Percentiles rank a stretch among this genome's conserved stretches.
Evolutionary conservation across 1,140 invertebrate genomes (phyloP).

Genomic region (Kradibia gibbosae): DNA sequence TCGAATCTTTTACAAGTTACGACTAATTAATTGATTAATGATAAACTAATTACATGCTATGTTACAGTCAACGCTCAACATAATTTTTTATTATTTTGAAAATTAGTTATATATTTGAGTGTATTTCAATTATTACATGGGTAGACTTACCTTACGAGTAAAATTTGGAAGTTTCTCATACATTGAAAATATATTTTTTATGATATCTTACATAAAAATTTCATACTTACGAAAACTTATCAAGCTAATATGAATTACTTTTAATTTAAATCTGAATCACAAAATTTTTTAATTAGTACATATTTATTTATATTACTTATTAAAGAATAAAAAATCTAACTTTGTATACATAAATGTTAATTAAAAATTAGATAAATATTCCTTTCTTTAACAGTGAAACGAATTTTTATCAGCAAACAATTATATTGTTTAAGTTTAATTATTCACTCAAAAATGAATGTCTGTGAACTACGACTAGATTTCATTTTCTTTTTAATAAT

Average conservation of each 20-base stretch:
- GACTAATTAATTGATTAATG: slow-evolving; percentile 36
- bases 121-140: neutral
- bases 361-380: too few species aligned
- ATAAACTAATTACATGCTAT: too few species aligned
- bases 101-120: neutral
- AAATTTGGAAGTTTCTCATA: too few species aligned
- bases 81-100: too few species aligned
- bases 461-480: too few species aligned
- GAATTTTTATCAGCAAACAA: too few species aligned
- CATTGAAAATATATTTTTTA: neutral
- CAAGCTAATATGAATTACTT: neutral
- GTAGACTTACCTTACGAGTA: too few species aligned
- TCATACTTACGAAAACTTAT: neutral
- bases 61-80: too few species aligned
- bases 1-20: neutral
- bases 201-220: neutral
- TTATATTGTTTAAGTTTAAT: too few species aligned
- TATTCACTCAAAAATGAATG: too few species aligned
- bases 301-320: neutral
- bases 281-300: neutral
- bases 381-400: too few species aligned
- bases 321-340: neutral
- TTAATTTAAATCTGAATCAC: neutral
- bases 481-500: too few species aligned
- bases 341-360: neutral